Evolutionary conservation across 1,140 invertebrate genomes (phyloP), one percentile per base, ranked within the genome.

Genomic region (Hyphantria cunea): DNA sequence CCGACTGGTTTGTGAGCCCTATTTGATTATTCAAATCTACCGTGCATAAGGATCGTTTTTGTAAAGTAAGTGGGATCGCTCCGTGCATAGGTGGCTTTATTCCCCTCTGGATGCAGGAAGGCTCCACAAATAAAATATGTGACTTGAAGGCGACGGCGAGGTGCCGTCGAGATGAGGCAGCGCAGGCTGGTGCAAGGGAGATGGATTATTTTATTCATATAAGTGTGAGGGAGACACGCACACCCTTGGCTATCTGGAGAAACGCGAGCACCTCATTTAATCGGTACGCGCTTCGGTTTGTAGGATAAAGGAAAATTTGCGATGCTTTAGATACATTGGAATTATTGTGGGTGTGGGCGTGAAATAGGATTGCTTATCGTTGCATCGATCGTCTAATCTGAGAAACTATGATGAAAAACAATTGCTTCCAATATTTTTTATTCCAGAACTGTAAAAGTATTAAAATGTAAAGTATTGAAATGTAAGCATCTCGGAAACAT

Each of bases 101-200:
- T 74, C 76, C 86, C 67, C 79, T 82, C 83, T 82, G 80, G 84
- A 88, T 90, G 80, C 84, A 88, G 85, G 88, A 84, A 90, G 84
- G 82, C 79, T 89, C 75, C 77, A 89, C 88, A 90, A 90, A 90
- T 90, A 90, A 90, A 90, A 90, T 89, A 90, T 90, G 86, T 90
- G 88, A 89, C 86, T 90, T 72, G 82, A 84, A 86, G 83, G 84
- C 87, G 87, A 89, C 87, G 82, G 75, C 75, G 80, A 84, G 83
- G 84, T 89, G 84, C 78, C 80, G 77, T 74, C 78, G 75, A 88
- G 82, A 86, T 86, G 86, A 86, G 83, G 80, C 84, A 86, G 83
- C 78, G 82, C 78, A 84, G 72, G 74, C 68, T 81, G 60, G 80
- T 37, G 52, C 50, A 75, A 85, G 58, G 47, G 80, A 72, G 81